Evolutionary conservation across 2,797 vertebrate species (phyloP).

Genomic region (Malacoctenus gilli): DNA sequence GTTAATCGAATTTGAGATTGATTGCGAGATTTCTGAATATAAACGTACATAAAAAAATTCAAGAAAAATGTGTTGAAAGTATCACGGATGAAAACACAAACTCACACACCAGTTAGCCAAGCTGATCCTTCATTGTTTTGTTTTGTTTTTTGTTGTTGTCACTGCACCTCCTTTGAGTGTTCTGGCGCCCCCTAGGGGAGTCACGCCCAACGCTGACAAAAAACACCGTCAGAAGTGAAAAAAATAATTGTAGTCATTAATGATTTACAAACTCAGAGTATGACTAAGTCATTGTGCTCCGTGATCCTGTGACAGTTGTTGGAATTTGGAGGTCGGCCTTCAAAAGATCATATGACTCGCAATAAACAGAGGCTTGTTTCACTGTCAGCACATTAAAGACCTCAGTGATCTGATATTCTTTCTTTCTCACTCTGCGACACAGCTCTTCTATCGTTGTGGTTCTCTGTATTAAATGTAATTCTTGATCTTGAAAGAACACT

Average conservation of each 20-base stretch:
- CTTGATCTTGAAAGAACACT: too few species aligned
- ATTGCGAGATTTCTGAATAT: too few species aligned
- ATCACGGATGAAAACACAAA: too few species aligned
- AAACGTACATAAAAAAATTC: too few species aligned
- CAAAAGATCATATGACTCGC: conserved; percentile 42
- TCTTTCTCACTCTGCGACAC: not conserved
- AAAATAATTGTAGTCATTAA: not conserved
- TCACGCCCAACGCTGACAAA: too few species aligned
- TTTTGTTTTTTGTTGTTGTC: too few species aligned
- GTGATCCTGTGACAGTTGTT: conserved; percentile 36
- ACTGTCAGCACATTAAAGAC: conserved; percentile 17
- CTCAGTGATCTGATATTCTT: conserved; percentile 5
- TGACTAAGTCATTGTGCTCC: conserved; percentile 30
- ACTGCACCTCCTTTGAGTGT: too few species aligned
- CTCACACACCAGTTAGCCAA: too few species aligned
- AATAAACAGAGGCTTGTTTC: conserved; percentile 36
- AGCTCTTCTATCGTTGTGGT: not conserved
- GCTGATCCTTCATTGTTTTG: too few species aligned
- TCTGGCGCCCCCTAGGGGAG: too few species aligned
- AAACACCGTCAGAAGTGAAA: too few species aligned
- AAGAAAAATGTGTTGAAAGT: too few species aligned
- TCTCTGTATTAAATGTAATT: not conserved
- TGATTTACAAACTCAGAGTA: conserved; percentile 9
- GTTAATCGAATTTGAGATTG: not conserved
- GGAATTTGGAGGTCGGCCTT: conserved; percentile 19